Base-by-base conservation (phyloP, 1,140 invertebrate species). In the Aplysia californica region DNA sequence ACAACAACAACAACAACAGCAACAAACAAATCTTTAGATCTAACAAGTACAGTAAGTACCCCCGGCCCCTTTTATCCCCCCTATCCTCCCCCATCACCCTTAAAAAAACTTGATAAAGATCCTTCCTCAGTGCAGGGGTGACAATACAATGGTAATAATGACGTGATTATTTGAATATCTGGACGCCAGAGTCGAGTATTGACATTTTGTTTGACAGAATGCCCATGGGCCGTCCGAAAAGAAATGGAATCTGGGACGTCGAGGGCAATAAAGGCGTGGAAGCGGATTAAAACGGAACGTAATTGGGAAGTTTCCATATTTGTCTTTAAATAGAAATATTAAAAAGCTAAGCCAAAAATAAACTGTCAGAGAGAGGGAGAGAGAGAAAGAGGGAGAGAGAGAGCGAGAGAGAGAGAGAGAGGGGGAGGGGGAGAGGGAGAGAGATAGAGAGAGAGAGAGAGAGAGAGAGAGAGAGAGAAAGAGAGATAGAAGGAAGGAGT, bases 401-500 rank as follows among this genome's bases (percentile, higher is more conserved):
- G 64, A 71, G 64, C 55, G 35, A 74, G 38, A 39, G 55, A 55
- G 50, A 56, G 58, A 41, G 35, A 56, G 65, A 71, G 44, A 71
- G 56, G 23, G n/a, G 31, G 55, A 55, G 66, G 44, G 66, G 58
- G 56, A 71, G 56, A 76, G 50, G 58, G 64, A 39, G 67, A 69
- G 39, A 39, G 65, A 67, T 20, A 67, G 66, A 56, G 44, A 59
- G 56, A 70, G 41, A 76, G 38, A 38, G 41, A 70, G 39, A 35
- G 41, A 59, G 39, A 23, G 39, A 61, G 55, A 71, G 56, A 39
- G 69, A 77, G 75, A 77, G 31, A 64, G 67, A 73, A 69, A 72
- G 50, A 64, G 67, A 74, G 39, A 55, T 2, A 70, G 67, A 39
- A 23, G 23, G 67, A 69, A n/a, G 44, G 67, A 39, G 15, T 33